Percentiles rank a stretch among this genome's conserved stretches.
Evolutionary conservation across 1,140 invertebrate species (phyloP).

Genomic region (Achroia grisella): DNA sequence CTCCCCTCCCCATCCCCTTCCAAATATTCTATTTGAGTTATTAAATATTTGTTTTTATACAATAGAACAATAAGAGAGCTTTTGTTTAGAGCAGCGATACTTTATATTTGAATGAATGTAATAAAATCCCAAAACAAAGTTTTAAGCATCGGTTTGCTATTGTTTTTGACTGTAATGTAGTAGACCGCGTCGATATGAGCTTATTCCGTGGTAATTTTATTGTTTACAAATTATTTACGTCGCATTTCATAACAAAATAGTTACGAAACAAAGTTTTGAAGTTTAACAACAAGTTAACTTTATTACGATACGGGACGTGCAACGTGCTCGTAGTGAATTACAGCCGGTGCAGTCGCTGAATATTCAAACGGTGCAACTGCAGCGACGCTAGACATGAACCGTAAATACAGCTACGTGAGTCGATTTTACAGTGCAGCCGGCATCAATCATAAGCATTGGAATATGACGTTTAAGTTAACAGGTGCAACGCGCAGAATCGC

Average conservation of each 20-base stretch:
- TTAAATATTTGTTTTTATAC: neutral
- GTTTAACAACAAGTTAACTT: too few relatives aligned
- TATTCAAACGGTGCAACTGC: neutral
- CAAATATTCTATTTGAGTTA: neutral
- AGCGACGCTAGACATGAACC: neutral
- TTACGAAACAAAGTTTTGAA: too few relatives aligned
- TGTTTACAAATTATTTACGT: neutral
- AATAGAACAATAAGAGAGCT: too few relatives aligned
- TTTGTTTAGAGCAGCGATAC: too few relatives aligned
- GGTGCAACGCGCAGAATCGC: constrained; percentile 29
- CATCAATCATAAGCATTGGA: constrained; percentile 6
- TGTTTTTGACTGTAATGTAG: too few relatives aligned
- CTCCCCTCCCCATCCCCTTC: too few relatives aligned
- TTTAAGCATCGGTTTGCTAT: too few relatives aligned
- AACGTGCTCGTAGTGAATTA: neutral
- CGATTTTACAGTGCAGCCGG: neutral
- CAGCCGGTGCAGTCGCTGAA: neutral
- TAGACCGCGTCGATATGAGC: too few relatives aligned
- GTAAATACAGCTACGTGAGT: neutral
- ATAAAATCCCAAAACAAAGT: too few relatives aligned
- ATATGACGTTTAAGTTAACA: constrained; percentile 11
- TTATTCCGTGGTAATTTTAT: too few relatives aligned
- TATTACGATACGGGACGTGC: neutral
- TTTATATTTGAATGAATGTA: too few relatives aligned
- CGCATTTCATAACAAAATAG: too few relatives aligned